These are phyloP conservation scores for Camponotus vicinus DNA, from an alignment of 1,140 invertebrate species.

Conservation along the genomic window DNA sequence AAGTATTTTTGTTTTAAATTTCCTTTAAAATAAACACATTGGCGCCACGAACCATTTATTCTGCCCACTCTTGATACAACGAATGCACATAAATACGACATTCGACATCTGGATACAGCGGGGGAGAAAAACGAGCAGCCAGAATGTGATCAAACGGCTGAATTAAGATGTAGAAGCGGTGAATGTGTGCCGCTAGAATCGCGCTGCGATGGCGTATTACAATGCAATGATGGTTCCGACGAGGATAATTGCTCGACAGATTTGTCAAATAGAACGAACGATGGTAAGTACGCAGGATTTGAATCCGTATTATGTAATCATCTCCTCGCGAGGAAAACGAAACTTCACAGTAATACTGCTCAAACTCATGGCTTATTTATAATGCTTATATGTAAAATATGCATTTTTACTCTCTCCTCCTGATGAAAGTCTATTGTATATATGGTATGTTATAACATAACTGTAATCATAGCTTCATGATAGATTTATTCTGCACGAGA, in stretches of 20 bases:
- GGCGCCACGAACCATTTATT: conserved; percentile 39
- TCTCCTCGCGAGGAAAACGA: background rate
- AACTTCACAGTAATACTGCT: background rate
- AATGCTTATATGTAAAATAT: background rate
- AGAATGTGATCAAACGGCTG: conserved; percentile 77
- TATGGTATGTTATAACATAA: conserved; percentile 26
- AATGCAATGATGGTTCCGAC: conserved; percentile 87
- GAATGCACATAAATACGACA: conserved; percentile 9
- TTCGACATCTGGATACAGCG: conserved; percentile 42
- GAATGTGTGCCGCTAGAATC: conserved; percentile 86
- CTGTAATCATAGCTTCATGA: background rate
- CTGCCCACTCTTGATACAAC: background rate
- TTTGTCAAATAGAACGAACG: background rate
- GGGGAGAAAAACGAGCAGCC: background rate
- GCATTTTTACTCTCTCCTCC: background rate
- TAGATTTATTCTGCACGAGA: background rate
- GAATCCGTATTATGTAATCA: background rate
- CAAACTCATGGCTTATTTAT: background rate
- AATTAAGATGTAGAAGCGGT: conserved; percentile 83
- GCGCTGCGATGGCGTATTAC: conserved; percentile 83
- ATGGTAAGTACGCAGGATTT: conserved; percentile 45
- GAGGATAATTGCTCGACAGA: conserved; percentile 83
- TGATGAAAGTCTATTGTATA: conserved; percentile 17
- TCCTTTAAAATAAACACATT: conserved; percentile 6
- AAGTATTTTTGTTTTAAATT: background rate